Base-by-base conservation (phyloP, 2,888 invertebrate species). In the Brenthis daphne region DNA sequence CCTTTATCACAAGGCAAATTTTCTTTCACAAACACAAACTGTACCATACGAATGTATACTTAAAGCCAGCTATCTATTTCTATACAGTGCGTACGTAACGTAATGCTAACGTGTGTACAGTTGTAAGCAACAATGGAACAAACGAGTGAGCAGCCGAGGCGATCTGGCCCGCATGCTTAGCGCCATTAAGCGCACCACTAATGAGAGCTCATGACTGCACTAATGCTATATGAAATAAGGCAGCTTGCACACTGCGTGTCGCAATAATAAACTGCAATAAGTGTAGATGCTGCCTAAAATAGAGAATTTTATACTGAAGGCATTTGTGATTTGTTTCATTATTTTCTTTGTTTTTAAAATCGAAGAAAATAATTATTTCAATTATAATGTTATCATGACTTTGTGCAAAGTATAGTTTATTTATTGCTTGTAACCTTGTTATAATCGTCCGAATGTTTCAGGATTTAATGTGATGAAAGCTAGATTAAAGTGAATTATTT, bases 81-180 rank as follows among this genome's bases (percentile, higher is more conserved):
- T 29, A 50, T 60, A 60, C 50, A 50, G 29, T 60, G 50, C 58
- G 58, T 60, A 24, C n/a, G 60, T 50, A 60, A 48, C 24, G 60
- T 60, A 50, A 60, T 43, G 37, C 37, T 43, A 50, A 29, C 60
- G 60, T 60, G 50, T 58, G 12, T 60, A 60, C 50, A 61, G 48
- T 61, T 60, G 61, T 56, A 67, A 63, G 67, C 60, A 67, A 67
- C 67, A 67, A 67, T 57, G 58, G 60, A 51, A 72, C 74, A 79
- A 67, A 78, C 84, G 77, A 64, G 67, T 64, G 51, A 66, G 47
- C 68, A 60, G 82, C 82, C 78, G 80, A 72, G 79, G 84, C 83
- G 84, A 84, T 86, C 85, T 85, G 79, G 83, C 85, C 87, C 89
- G 88, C 88, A 89, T 89, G 86, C 88, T 89, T 89, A 88, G 83